Percentiles rank a stretch among this genome's conserved stretches.
phyloP scores from a whole-genome alignment of 2,888 invertebrate species.

The Crioceris asparagi region DNA sequence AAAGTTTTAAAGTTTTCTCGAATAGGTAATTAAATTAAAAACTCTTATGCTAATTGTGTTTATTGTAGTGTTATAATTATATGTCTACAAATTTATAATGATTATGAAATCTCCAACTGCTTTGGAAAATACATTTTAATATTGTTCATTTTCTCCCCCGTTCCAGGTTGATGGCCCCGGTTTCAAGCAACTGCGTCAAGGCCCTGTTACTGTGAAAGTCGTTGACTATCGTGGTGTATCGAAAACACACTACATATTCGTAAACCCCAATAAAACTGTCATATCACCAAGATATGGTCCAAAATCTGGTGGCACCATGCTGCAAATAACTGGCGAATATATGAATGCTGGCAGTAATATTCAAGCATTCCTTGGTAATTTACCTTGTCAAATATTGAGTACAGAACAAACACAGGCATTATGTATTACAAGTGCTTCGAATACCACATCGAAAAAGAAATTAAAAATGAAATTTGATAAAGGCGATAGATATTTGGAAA shows the following conservation, averaged over 20 bases:
- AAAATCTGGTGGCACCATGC: slow-evolving; percentile 85
- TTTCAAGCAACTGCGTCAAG: slow-evolving; percentile 62
- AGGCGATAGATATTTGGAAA: slow-evolving; percentile 65
- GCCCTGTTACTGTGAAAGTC: slow-evolving; percentile 84
- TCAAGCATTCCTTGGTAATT: slow-evolving; percentile 75
- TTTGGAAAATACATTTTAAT: too few species aligned
- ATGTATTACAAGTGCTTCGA: slow-evolving; percentile 72
- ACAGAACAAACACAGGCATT: slow-evolving; percentile 70
- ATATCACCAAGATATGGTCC: slow-evolving; percentile 86
- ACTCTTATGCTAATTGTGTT: too few species aligned
- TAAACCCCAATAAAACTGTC: slow-evolving; percentile 76
- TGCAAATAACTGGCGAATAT: slow-evolving; percentile 82
- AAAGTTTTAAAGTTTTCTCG: too few species aligned
- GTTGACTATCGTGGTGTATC: slow-evolving; percentile 85
- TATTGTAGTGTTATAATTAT: too few species aligned
- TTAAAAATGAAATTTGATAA: slow-evolving; percentile 80
- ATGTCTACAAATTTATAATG: too few species aligned
- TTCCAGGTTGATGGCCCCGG: slow-evolving; percentile 74
- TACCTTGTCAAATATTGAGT: slow-evolving; percentile 72
- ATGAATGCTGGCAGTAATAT: slow-evolving; percentile 93
- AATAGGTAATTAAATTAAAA: too few species aligned
- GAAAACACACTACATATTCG: slow-evolving; percentile 73
- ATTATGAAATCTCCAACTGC: too few species aligned
- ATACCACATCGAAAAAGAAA: slow-evolving; percentile 54
- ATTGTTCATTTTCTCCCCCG: not conserved